Evolutionary conservation across 2,797 vertebrate genomes (phyloP), one percentile per base, ranked within the genome.

Genomic region (Sardinella longiceps): DNA sequence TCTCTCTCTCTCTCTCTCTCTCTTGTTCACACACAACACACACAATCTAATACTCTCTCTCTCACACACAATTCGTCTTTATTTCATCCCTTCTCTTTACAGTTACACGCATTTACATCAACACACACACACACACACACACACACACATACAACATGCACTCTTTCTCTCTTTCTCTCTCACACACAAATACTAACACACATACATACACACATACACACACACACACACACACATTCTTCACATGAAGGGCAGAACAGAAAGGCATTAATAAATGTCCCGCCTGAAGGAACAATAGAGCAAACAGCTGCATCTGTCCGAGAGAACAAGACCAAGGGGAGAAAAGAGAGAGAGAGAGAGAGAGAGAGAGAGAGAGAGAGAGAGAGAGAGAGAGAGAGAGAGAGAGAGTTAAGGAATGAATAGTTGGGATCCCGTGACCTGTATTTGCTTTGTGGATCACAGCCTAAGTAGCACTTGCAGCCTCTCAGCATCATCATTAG

Each of bases 231-330:
- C 30, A 70, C 66, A 70, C 66, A 37, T 33, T 37, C 66, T 30
- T 66, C n/a, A 66, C 10, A 74, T 37, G 66, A 91, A 28, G 90
- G 91, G 92, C 93, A 91, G 91, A 93, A 91, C 91, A 93, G 46
- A 92, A 81, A 46, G 91, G 93, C 94, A 94, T 95, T 95, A 94
- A 95, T 95, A 89, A 86, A 87, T 88, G 87, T 90, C 89, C 88
- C 87, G 90, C 89, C 86, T 91, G 82, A 90, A 94, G 90, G 86
- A 94, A 93, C 92, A 90, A 91, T 92, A 93, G 91, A 94, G 89
- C 90, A 88, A 88, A 94, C 95, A 96, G 95, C 94, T 95, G 95
- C 90, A 88, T 85, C 91, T 86, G 88, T 90, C 92, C 94, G 94
- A 91, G 87, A 92, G 43, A 88, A 80, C 9, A 39, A 56, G 50